Percentiles rank a stretch among this genome's conserved stretches.
Evolutionary conservation across 2,113 vertebrate genomes (phyloP).

Genomic region (Forbesichthys agassizii): DNA sequence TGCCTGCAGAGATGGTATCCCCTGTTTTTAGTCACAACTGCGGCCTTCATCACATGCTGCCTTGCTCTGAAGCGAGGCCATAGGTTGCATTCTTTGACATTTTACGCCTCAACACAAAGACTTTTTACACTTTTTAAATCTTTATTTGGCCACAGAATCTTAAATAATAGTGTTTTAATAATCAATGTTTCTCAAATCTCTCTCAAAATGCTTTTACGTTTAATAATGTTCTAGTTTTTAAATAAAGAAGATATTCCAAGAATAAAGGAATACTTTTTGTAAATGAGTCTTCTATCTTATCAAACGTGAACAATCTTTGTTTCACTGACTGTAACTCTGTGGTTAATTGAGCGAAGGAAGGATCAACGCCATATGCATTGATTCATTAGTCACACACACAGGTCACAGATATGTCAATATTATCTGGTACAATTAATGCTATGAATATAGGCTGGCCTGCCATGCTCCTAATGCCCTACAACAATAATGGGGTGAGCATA

Average conservation of each 20-base stretch:
- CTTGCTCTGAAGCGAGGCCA: conserved; percentile 3
- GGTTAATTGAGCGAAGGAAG: conserved; percentile 9
- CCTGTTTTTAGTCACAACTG: neutral
- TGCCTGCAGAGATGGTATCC: too few species aligned
- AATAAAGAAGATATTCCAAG: neutral
- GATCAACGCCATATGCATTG: neutral
- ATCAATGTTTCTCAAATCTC: too few species aligned
- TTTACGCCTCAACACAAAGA: neutral
- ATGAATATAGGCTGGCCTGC: neutral
- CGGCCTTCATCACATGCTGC: neutral
- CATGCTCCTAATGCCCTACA: neutral
- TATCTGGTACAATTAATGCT: conserved; percentile 36
- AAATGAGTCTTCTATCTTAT: neutral
- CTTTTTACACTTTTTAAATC: conserved; percentile 11
- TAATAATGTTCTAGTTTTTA: neutral
- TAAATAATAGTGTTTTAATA: neutral
- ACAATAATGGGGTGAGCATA: conserved; percentile 3
- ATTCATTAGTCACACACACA: neutral
- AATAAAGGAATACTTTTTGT: neutral
- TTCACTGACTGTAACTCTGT: neutral
- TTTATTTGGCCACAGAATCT: neutral
- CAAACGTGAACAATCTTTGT: neutral
- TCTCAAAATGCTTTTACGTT: neutral
- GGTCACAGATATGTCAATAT: conserved; percentile 42
- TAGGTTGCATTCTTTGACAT: neutral